Percentiles rank a stretch among this genome's conserved stretches.
phyloP scores from a whole-genome alignment of 1,140 invertebrate species.

The Hyles vespertilio region DNA sequence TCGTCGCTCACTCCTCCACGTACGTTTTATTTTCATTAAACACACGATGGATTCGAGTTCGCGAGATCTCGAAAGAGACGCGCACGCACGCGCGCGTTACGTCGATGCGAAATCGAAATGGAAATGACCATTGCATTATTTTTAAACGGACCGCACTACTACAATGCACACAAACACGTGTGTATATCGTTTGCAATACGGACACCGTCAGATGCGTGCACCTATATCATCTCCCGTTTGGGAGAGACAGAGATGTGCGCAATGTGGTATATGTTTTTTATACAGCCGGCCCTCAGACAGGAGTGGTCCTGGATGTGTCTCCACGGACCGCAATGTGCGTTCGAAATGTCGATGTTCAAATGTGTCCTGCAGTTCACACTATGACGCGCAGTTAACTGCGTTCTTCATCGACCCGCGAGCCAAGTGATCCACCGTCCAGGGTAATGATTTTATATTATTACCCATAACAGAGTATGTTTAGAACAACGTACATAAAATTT shows the following conservation, averaged over 20 bases:
- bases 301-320: constrained; percentile 60
- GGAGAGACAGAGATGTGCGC: constrained; percentile 7
- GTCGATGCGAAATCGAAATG: constrained; percentile 1
- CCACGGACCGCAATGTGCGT: constrained; percentile 79
- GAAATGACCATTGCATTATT: constrained; percentile 1
- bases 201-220: constrained; percentile 19
- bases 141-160: constrained; percentile 15
- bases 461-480: background rate
- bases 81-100: no score
- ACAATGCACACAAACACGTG: no score
- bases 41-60: no score
- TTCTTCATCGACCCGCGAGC: constrained; percentile 78
- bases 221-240: no score
- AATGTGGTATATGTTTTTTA: constrained; percentile 31
- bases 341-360: constrained; percentile 87
- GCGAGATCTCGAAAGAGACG: no score
- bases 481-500: constrained; percentile 1
- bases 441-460: constrained; percentile 40
- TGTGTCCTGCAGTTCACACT: constrained; percentile 89
- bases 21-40: no score
- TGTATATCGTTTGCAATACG: background rate
- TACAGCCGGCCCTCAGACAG: constrained; percentile 72
- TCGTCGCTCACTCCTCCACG: no score
- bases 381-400: constrained; percentile 86
- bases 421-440: constrained; percentile 82